A percentile compares a stretch with the other conserved stretches of the same genome.
Conservation (phyloP, 2,797 vertebrate genomes). For the Anguilla megastoma region DNA sequence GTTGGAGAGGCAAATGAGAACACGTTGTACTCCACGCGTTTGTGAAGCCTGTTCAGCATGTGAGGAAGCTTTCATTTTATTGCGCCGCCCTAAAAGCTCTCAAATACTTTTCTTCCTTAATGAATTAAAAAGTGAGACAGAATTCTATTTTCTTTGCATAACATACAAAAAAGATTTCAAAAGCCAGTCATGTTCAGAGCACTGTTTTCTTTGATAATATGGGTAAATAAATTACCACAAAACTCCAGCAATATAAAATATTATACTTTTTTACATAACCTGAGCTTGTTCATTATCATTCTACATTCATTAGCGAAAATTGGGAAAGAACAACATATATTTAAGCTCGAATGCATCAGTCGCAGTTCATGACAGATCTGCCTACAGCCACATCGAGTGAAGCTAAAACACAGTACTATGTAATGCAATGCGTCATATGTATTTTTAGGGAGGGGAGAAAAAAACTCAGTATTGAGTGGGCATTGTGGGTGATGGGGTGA, state of each 20-base stretch:
- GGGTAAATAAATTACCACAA: neutral
- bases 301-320: neutral
- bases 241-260: too few species aligned
- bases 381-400: neutral
- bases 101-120: neutral
- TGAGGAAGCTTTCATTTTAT: neutral
- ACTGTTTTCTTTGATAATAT: neutral
- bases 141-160: neutral
- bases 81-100: neutral
- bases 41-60: neutral
- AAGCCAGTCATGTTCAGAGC: neutral
- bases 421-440: conserved; percentile 4
- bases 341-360: neutral
- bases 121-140: neutral
- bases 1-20: conserved; percentile 6
- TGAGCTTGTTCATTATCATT: neutral
- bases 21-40: conserved; percentile 23
- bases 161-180: neutral
- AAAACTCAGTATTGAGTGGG: neutral
- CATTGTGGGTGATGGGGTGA: neutral
- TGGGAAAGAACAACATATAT: neutral
- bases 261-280: neutral
- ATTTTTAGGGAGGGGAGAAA: neutral
- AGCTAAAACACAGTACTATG: neutral
- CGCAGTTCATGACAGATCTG: neutral